A percentile compares a stretch with the other conserved stretches of the same genome.
phyloP scores from a whole-genome alignment of 2,113 vertebrate species.

The Acanthochromis polyacanthus region DNA sequence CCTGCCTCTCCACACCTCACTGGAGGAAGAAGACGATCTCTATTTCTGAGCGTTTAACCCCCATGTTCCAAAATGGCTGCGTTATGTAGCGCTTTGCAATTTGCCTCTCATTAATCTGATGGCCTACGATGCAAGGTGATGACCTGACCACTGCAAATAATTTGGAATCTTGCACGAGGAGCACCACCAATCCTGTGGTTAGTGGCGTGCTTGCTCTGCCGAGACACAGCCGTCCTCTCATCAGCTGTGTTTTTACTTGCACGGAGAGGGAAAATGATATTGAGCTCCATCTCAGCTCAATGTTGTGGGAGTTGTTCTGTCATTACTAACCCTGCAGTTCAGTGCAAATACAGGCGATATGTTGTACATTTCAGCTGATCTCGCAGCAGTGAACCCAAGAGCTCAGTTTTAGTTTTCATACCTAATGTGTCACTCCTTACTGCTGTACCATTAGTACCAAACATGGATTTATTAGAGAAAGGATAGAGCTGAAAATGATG shows the following conservation, averaged over 20 bases:
- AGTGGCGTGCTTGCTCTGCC: neutral
- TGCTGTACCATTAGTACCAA: neutral
- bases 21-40: conserved; percentile 16
- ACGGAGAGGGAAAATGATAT: conserved; percentile 10
- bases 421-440: conserved; percentile 9
- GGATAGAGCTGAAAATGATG: too few species aligned
- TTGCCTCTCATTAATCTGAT: neutral
- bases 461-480: neutral
- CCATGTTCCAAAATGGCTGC: neutral
- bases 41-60: conserved; percentile 14
- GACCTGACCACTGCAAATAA: neutral
- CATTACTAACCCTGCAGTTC: conserved; percentile 4
- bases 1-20: conserved; percentile 39
- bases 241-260: conserved; percentile 2
- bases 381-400: neutral
- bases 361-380: conserved; percentile 19
- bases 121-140: neutral
- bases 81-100: neutral
- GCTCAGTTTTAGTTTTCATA: conserved; percentile 14
- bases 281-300: conserved; percentile 11
- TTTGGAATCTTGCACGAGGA: neutral
- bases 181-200: neutral
- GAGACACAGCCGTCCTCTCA: neutral
- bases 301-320: conserved; percentile 16
- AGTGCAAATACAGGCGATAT: conserved; percentile 16